Base-by-base conservation (phyloP, 2,888 invertebrate genomes). In the Cyaniris semiargus region DNA sequence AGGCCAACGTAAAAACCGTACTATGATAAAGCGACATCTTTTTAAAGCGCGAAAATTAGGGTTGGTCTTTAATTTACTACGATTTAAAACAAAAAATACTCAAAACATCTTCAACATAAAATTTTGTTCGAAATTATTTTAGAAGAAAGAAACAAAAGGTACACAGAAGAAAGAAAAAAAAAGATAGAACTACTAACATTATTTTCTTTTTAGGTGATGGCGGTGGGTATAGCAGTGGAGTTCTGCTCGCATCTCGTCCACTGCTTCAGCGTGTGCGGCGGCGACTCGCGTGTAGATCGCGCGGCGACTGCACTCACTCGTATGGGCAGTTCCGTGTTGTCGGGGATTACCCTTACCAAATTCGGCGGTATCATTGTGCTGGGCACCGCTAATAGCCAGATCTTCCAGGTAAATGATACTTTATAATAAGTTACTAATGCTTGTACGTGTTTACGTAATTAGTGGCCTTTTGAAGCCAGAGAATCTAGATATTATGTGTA, bases 201-300 rank as follows among this genome's bases (percentile, higher is more conserved):
- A 34, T 15, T 53, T 13, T 56, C 10, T 18, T 18, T 72, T 3
- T 82, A 93, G 93, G 98, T 98, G 95, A 99, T 98, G 99, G 98
- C 99, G 53, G 97, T 99, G 82, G 99, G 99, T 74, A 99, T 99
- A 81, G 97, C 98, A 21, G 99, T 99, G 66, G 99, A 99, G 94
- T 99, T 99, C 94, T 99, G 99, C 90, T 98, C 99, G 80, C 99
- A 99, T 94, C 95, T 99, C 83, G 98, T 98, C 80, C 97, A 98
- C 90, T 97, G 97, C 79, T 99, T 99, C 94, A 98, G 98, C 76
- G 95, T 96, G 77, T 95, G 78, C 95, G 96, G 70, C 92, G 96
- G 96, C 7, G 82, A 66, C 31, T 78, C 78, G 34, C 95, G 97
- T 81, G 95, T 96, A 44, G 95, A 95, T 79, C 95, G 99, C 82